Evolutionary conservation across 2,888 invertebrate genomes (phyloP), one percentile per base, ranked within the genome.

Genomic region (Tryphoninae sp.): DNA sequence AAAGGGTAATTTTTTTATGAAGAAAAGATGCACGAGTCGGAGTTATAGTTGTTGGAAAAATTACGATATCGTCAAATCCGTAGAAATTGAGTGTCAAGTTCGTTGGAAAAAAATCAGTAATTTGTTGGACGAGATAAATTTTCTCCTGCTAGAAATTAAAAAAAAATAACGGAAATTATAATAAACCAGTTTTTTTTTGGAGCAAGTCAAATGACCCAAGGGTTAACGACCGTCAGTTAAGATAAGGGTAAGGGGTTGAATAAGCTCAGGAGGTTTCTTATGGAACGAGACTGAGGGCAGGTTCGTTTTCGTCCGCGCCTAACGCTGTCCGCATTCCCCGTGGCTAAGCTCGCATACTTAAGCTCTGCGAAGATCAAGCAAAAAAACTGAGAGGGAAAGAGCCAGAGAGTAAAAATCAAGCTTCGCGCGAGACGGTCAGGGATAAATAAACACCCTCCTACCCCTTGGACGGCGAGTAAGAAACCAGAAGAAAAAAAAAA

Each of bases 221-320:
- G 77, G 59, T 59, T 68, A 61, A 40, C 67, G 67, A 59, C 62
- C 53, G 61, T 26, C 53, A 40, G 77, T 13, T 2, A 11, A 11
- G 61, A 68, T 64, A 68, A 69, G 78, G 22, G 71, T 75, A 72
- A 75, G 49, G 13, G 55, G 64, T 74, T 53, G 42, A 64, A 64
- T 42, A 74, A 19, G 64, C 73, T 55, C 64, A 33, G 53, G 42
- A 55, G 16, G 42, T 74, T 26, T 22, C 64, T 55, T 13, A 11
- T 16, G 55, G 68, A 68, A 55, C 55, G 68, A 64, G 73, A n/a
- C 16, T 49, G 19, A 51, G 62, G 53, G 2, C n/a, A 53, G 40
- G 53, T 23, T 64, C 16, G 53, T 53, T 53, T 19, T 40, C 40
- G 33, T 61, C 11, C 26, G 11, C 13, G 51, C 19, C 73, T 9